Evolutionary conservation across 1,140 invertebrate species (phyloP).

Genomic region (roundworm (Caenorhabditis elegans)): DNA sequence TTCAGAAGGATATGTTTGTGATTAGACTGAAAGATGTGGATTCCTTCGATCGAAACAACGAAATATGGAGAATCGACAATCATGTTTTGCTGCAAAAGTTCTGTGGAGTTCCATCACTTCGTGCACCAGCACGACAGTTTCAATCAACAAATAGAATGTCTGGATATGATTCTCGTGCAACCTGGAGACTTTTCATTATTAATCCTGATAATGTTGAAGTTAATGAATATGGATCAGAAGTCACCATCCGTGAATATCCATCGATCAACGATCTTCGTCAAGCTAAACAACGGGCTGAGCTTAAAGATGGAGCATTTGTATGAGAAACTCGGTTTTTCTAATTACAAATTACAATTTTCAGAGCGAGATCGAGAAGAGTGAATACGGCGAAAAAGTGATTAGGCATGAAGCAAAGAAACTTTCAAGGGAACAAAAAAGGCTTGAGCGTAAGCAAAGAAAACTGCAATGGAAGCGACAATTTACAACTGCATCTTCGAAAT

Average conservation of each 20-base stretch:
- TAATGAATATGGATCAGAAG: neutral
- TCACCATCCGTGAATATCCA: neutral
- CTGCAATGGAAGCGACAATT: neutral
- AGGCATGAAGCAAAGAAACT: neutral
- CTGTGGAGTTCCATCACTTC: neutral
- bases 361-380: constrained; percentile 2
- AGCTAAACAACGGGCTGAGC: neutral
- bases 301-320: constrained; percentile 1
- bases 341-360: neutral
- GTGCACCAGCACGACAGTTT: neutral
- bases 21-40: neutral
- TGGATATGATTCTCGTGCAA: neutral
- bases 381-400: neutral
- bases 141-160: neutral
- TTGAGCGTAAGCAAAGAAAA: neutral
- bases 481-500: too few relatives aligned
- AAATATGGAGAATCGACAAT: constrained; percentile 25
- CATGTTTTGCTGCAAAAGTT: constrained; percentile 16
- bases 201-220: neutral
- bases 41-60: neutral
- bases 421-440: neutral
- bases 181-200: neutral
- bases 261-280: neutral
- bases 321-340: neutral
- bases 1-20: constrained; percentile 19